phyloP scores from a whole-genome alignment of 2,888 invertebrate species.

The Eupithecia subfuscata region DNA sequence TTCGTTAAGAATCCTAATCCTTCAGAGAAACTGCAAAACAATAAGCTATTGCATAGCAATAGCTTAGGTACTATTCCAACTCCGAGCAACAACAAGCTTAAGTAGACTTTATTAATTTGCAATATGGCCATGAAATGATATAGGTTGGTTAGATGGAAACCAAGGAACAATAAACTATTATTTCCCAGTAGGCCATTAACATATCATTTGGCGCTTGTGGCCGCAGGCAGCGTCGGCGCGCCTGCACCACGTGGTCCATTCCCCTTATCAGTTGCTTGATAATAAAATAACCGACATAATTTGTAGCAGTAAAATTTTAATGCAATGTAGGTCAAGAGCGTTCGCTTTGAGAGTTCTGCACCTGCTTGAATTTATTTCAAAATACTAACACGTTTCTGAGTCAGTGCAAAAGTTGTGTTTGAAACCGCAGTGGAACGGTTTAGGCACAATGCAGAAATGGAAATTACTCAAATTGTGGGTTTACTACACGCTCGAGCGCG shows the following conservation, averaged over 20 bases:
- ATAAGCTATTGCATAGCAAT: too few species aligned
- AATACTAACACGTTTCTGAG: constrained; percentile 35
- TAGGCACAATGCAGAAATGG: not conserved
- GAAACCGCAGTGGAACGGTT: not conserved
- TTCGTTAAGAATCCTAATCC: too few species aligned
- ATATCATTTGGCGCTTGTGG: constrained; percentile 68
- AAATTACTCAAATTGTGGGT: not conserved
- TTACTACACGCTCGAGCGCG: not conserved
- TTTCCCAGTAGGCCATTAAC: constrained; percentile 73
- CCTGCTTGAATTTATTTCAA: constrained; percentile 37
- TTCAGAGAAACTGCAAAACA: too few species aligned
- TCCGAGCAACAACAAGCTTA: not conserved
- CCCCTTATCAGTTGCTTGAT: constrained; percentile 43
- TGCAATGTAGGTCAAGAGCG: constrained; percentile 43
- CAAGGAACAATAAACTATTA: constrained; percentile 67
- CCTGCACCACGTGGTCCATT: constrained; percentile 47
- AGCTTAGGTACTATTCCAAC: too few species aligned
- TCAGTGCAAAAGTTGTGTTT: constrained; percentile 15
- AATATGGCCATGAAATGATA: not conserved
- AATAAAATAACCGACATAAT: constrained; percentile 45
- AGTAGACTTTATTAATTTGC: not conserved
- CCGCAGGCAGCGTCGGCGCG: constrained; percentile 54
- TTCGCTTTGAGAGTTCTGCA: constrained; percentile 28
- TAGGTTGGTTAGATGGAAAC: constrained; percentile 46
- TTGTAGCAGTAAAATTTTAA: constrained; percentile 43